Percentiles rank a stretch among this genome's conserved stretches.
Conservation (phyloP, 2,113 vertebrate genomes). For the Heterochromis multidens region DNA sequence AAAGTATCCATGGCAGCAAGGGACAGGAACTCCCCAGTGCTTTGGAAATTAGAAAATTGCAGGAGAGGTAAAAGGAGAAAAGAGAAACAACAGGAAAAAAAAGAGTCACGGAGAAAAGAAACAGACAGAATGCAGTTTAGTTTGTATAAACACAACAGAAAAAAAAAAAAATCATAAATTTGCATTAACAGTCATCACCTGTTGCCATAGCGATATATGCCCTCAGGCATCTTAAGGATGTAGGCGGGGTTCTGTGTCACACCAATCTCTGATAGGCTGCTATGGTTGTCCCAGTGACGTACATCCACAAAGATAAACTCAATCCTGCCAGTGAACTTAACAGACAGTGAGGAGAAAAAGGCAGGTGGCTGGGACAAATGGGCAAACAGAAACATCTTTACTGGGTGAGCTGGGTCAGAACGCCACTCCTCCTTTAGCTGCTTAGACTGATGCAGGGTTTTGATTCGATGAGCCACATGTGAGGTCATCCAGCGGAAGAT, state of each 20-base stretch:
- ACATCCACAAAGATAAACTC: constrained; percentile 97
- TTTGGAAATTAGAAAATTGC: background rate
- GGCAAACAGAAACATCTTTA: constrained; percentile 95
- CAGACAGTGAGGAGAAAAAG: constrained; percentile 93
- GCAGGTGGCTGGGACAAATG: constrained; percentile 89
- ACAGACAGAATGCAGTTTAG: background rate
- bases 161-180: background rate
- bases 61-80: background rate
- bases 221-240: constrained; percentile 94
- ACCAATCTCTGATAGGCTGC: constrained; percentile 85
- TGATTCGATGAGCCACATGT: constrained; percentile 90
- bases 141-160: background rate
- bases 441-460: constrained; percentile 83
- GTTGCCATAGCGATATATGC: constrained; percentile 93
- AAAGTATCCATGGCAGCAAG: constrained; percentile 94
- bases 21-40: constrained; percentile 91
- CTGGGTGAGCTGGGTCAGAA: constrained; percentile 79
- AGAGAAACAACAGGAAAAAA: background rate
- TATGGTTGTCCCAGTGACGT: constrained; percentile 87
- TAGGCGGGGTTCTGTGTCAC: constrained; percentile 87
- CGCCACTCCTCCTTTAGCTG: constrained; percentile 90
- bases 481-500: constrained; percentile 98
- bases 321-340: constrained; percentile 97
- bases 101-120: background rate
- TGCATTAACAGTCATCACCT: constrained; percentile 48